These are phyloP conservation scores for Pampusana beccarii DNA, from an alignment of 2,113 vertebrate genomes.

Conservation along the genomic window DNA sequence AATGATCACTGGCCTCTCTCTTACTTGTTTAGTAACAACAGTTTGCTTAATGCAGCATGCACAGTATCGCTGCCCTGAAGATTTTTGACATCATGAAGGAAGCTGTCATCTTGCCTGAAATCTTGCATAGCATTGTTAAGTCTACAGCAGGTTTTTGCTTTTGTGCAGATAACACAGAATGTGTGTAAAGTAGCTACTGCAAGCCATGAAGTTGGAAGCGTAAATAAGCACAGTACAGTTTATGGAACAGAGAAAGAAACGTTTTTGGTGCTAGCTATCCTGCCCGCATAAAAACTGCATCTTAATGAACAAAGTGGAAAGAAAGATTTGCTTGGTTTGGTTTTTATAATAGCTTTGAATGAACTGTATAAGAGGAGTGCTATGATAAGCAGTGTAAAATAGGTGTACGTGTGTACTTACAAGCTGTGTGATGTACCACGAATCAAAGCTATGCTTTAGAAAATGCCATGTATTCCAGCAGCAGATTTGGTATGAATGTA, in stretches of 20 bases:
- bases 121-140: background rate
- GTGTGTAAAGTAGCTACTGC: background rate
- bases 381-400: background rate
- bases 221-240: background rate
- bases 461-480: background rate
- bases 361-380: background rate
- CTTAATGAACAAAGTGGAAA: background rate
- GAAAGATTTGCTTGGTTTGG: background rate
- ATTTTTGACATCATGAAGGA: background rate
- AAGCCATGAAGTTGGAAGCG: background rate
- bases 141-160: background rate
- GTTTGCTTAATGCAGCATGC: background rate
- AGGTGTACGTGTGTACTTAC: accelerated
- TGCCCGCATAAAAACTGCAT: background rate
- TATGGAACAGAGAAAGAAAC: background rate
- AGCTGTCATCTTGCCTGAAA: background rate
- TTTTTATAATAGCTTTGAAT: background rate
- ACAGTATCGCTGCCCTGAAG: background rate
- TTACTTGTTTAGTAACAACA: background rate
- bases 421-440: background rate
- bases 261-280: background rate
- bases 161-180: background rate
- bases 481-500: background rate
- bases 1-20: background rate
- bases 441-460: background rate